Evolutionary conservation across 2,797 vertebrate species (phyloP).

Genomic region (Oreonectes daqikongensis): DNA sequence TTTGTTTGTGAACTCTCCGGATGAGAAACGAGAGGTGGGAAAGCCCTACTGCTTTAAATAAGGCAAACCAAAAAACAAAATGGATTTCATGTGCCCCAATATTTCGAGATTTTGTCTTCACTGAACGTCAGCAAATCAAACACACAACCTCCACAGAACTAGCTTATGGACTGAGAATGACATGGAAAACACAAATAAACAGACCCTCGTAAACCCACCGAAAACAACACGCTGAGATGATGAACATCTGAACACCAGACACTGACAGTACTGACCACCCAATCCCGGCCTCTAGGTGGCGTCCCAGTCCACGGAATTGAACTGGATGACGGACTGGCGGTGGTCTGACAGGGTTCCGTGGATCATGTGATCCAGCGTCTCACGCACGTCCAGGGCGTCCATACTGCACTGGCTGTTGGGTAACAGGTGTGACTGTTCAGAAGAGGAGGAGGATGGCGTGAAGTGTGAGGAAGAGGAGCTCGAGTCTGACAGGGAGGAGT

Average conservation of each 20-base stretch:
- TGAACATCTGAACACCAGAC: not conserved
- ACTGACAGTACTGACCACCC: constrained; percentile 10
- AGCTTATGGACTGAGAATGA: constrained; percentile 44
- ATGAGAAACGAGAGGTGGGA: constrained; percentile 12
- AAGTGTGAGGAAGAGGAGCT: constrained; percentile 64
- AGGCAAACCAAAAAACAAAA: constrained; percentile 19
- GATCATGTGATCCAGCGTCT: constrained; percentile 77
- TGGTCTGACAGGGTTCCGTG: constrained; percentile 65
- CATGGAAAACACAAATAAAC: not conserved
- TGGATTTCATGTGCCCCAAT: constrained; percentile 12
- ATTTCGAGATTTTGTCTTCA: constrained; percentile 19
- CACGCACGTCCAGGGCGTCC: constrained; percentile 66
- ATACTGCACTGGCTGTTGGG: constrained; percentile 74
- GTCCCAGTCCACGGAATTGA: constrained; percentile 75
- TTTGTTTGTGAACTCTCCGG: not conserved
- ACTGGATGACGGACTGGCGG: constrained; percentile 92
- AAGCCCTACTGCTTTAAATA: constrained; percentile 30
- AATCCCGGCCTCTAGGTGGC: constrained; percentile 48
- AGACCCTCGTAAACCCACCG: not conserved
- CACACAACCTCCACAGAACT: constrained; percentile 19
- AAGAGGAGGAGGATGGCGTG: constrained; percentile 59
- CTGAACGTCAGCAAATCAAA: constrained; percentile 14
- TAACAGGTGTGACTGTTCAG: constrained; percentile 53
- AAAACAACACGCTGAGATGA: constrained; percentile 11
- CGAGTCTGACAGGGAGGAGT: constrained; percentile 58